phyloP scores from a whole-genome alignment of 1,140 invertebrate genomes.

The Eumeta japonica region DNA sequence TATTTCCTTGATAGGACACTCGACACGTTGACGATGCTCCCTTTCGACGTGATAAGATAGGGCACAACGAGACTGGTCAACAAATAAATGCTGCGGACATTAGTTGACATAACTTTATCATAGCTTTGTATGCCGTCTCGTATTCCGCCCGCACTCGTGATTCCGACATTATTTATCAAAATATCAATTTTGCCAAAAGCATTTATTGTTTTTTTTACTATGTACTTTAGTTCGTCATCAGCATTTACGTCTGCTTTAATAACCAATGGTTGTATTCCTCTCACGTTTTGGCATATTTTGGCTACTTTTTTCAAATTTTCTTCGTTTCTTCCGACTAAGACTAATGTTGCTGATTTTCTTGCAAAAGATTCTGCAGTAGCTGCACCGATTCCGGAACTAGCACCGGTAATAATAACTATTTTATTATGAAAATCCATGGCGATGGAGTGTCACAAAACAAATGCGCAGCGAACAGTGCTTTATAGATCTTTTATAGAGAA shows the following conservation, averaged over 20 bases:
- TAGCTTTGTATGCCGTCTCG: constrained; percentile 69
- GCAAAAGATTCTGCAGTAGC: constrained; percentile 70
- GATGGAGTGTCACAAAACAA: no score
- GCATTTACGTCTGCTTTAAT: constrained; percentile 60
- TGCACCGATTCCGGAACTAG: constrained; percentile 74
- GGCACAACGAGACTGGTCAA: constrained; percentile 70
- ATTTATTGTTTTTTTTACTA: constrained; percentile 58
- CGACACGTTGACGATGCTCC: constrained; percentile 73
- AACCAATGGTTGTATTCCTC: constrained; percentile 9
- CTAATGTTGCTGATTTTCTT: constrained; percentile 61
- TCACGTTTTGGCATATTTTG: neutral
- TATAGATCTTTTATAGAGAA: no score
- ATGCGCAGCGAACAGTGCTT: no score
- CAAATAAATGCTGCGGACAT: constrained; percentile 68
- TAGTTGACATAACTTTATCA: constrained; percentile 67
- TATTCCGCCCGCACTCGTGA: constrained; percentile 61
- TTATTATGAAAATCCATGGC: constrained; percentile 50
- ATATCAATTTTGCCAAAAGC: constrained; percentile 61
- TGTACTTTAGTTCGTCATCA: constrained; percentile 59
- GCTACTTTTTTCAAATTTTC: constrained; percentile 60
- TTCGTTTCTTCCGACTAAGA: constrained; percentile 66
- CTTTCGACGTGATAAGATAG: constrained; percentile 64
- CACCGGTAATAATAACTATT: constrained; percentile 64
- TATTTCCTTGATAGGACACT: constrained; percentile 68
- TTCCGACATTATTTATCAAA: constrained; percentile 73